Evolutionary conservation across 2,888 invertebrate genomes (phyloP), one percentile per base, ranked within the genome.

Genomic region (Zelleria hepariella): DNA sequence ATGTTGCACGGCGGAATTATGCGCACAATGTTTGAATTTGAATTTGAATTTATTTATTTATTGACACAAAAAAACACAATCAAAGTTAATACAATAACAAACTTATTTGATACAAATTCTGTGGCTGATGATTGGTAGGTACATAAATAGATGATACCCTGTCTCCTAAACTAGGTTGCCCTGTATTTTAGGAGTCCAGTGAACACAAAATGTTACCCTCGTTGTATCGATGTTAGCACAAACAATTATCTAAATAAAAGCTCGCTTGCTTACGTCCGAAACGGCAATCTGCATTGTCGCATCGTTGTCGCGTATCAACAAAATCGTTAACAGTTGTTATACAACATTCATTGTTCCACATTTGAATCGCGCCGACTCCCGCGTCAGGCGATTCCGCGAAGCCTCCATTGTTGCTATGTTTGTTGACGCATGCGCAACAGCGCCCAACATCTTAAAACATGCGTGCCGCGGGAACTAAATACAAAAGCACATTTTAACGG

Each of bases 261-360:
- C 77, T 77, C 66, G 2, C 61, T 68, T 68, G 74, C 73, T 73
- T 76, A 73, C 77, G 74, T 75, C 71, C 69, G 68, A 66, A 69
- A 42, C 67, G 68, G 70, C 75, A 75, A 73, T 77, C 74, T 78
- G 25, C 58, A 58, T 52, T 59, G 77, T 74, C 74, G 75, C 78
- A 82, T 82, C 82, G 84, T 83, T 80, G 63, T 63, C 58, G 64
- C 72, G 71, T 77, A 76, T 77, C 82, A 82, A 82, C 81, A 80
- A 68, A 83, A 85, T 85, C 84, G 84, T 80, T 78, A 71, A 64
- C 62, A 25, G 72, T 77, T 78, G 79, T 86, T 86, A 80, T 81
- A 82, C 84, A 83, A 80, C 76, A 75, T 58, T 60, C 65, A 87
- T 87, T 88, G 87, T 88, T 86, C 81, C 77, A 81, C 81, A 82